These are phyloP conservation scores for Sebastes nivosus DNA, from an alignment of 2,797 vertebrate species.

Conservation along the genomic window DNA sequence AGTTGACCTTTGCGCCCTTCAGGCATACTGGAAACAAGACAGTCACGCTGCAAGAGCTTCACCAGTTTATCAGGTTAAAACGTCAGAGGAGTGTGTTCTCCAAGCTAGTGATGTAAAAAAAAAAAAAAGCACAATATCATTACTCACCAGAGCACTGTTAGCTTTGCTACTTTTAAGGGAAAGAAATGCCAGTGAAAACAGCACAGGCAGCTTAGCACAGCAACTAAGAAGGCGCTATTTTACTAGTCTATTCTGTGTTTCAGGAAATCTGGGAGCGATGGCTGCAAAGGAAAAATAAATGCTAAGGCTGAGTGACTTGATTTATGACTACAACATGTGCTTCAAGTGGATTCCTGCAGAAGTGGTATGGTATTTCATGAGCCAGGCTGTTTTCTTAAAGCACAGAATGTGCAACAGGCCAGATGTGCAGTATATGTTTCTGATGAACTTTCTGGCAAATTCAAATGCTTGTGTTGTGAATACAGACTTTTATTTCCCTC, in stretches of 20 bases:
- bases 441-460: constrained; percentile 4
- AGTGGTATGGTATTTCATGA: constrained; percentile 31
- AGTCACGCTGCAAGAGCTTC: neutral
- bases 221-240: neutral
- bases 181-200: neutral
- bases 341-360: constrained; percentile 29
- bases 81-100: neutral
- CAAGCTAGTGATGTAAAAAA: neutral
- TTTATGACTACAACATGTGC: constrained; percentile 36
- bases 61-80: neutral
- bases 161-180: neutral
- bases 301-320: constrained; percentile 25
- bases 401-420: constrained; percentile 4
- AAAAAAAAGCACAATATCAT: too few species aligned
- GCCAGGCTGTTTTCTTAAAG: neutral
- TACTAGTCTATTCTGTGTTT: neutral
- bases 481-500: neutral
- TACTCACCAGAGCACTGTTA: too few species aligned
- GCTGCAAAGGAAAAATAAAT: constrained; percentile 47
- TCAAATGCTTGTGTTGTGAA: neutral
- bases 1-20: neutral
- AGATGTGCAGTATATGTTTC: constrained; percentile 41
- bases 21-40: neutral
- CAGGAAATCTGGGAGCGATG: constrained; percentile 9
- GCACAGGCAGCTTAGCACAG: neutral